phyloP scores from a whole-genome alignment of 2,888 invertebrate genomes.

The Philhelius pedissequus region DNA sequence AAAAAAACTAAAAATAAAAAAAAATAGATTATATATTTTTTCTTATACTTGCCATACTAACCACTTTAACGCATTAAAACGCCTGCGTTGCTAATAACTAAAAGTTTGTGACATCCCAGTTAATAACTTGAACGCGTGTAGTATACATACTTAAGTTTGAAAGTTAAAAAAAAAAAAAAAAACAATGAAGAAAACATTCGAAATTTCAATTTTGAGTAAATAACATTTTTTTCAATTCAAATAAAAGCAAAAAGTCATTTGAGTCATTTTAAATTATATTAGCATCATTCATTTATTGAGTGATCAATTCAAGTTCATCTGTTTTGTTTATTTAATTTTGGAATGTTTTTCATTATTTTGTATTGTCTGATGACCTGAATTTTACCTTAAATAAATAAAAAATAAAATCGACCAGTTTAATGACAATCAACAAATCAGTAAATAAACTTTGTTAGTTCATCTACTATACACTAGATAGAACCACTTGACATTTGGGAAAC shows the following conservation, averaged over 20 bases:
- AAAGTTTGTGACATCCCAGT: not conserved
- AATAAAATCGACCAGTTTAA: too few relatives aligned
- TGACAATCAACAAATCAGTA: too few relatives aligned
- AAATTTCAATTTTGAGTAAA: conserved; percentile 1
- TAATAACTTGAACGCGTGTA: not conserved
- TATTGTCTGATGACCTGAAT: not conserved
- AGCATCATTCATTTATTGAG: not conserved
- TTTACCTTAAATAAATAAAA: not conserved
- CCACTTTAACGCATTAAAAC: not conserved
- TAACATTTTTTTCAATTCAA: not conserved
- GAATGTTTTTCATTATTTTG: not conserved
- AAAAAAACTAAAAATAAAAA: not conserved
- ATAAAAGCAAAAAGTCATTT: not conserved
- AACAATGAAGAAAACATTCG: not conserved
- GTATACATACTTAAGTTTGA: not conserved
- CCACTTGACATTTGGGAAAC: too few relatives aligned
- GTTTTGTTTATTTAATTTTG: not conserved
- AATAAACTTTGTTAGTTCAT: too few relatives aligned
- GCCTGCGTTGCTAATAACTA: not conserved
- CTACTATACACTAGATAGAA: too few relatives aligned
- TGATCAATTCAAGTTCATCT: not conserved
- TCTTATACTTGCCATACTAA: not conserved
- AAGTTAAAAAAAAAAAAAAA: not conserved
- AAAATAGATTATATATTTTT: not conserved
- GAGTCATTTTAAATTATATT: not conserved